A percentile compares a stretch with the other conserved stretches of the same genome.
Conservation (phyloP, 2,113 vertebrate genomes). For the Eulemur macaco region DNA sequence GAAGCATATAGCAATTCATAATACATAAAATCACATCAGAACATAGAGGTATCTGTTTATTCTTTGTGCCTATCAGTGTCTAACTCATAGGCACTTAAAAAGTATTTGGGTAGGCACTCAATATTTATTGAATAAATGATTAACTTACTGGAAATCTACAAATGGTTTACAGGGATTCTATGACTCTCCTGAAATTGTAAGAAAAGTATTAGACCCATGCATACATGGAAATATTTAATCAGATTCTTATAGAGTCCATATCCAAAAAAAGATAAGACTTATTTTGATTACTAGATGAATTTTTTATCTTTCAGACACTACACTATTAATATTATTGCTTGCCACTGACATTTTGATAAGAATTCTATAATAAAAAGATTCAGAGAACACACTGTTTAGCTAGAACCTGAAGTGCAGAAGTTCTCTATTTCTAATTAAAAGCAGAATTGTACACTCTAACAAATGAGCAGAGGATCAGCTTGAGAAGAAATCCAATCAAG, state of each 20-base stretch:
- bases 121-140: constrained; percentile 18
- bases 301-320: constrained; percentile 30
- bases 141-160: constrained; percentile 41
- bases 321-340: constrained; percentile 3
- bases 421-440: constrained; percentile 21
- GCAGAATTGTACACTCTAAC: not conserved
- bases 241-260: not conserved
- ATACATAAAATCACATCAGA: constrained; percentile 29
- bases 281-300: constrained; percentile 17
- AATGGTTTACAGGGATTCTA: not conserved
- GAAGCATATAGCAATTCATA: not conserved
- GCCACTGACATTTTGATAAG: constrained; percentile 2
- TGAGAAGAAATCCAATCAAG: not conserved
- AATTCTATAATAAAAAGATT: not conserved
- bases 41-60: not conserved
- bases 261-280: not conserved
- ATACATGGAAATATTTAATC: not conserved
- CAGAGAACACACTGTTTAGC: not conserved
- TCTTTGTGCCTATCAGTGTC: not conserved
- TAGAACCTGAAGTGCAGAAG: not conserved
- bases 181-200: constrained; percentile 13
- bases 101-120: not conserved
- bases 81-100: not conserved
- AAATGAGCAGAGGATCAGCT: not conserved
- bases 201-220: not conserved